These are phyloP conservation scores for Cyrtodaria siliqua DNA, from an alignment of 2,888 invertebrate species.

Conservation along the genomic window DNA sequence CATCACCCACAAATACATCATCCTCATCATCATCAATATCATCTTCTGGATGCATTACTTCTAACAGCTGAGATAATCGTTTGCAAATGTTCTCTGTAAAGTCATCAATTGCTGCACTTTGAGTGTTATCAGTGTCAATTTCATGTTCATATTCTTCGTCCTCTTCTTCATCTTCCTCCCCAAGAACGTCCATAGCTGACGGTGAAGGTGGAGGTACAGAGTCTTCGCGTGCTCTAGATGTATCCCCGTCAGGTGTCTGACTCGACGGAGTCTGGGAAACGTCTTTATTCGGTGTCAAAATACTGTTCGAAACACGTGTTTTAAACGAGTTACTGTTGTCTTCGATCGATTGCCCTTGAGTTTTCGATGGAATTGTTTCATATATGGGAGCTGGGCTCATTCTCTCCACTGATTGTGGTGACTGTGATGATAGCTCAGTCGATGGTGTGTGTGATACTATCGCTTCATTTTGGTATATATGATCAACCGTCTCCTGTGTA, in stretches of 20 bases:
- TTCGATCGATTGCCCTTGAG: background rate
- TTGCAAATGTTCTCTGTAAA: constrained; percentile 76
- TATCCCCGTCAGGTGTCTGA: background rate
- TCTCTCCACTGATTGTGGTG: too few species aligned
- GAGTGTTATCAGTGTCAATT: constrained; percentile 37
- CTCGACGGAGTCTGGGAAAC: background rate
- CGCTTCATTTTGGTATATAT: too few species aligned
- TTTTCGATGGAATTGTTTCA: background rate
- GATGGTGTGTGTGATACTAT: too few species aligned
- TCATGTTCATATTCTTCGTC: constrained; percentile 42
- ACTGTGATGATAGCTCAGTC: too few species aligned
- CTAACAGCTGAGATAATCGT: constrained; percentile 73
- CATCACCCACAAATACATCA: background rate
- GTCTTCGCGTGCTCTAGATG: constrained; percentile 1
- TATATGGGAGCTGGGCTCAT: too few species aligned
- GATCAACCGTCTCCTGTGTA: too few species aligned
- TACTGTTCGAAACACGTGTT: too few species aligned
- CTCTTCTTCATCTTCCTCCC: constrained; percentile 64
- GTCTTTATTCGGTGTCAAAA: background rate
- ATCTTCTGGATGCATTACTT: constrained; percentile 44
- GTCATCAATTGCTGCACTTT: constrained; percentile 56
- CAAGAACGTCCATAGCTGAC: constrained; percentile 64
- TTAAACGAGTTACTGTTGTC: background rate
- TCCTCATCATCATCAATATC: constrained; percentile 11
- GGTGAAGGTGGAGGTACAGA: constrained; percentile 77